Conservation (phyloP, 2,113 vertebrate genomes). For the Cinclus cinclus region DNA sequence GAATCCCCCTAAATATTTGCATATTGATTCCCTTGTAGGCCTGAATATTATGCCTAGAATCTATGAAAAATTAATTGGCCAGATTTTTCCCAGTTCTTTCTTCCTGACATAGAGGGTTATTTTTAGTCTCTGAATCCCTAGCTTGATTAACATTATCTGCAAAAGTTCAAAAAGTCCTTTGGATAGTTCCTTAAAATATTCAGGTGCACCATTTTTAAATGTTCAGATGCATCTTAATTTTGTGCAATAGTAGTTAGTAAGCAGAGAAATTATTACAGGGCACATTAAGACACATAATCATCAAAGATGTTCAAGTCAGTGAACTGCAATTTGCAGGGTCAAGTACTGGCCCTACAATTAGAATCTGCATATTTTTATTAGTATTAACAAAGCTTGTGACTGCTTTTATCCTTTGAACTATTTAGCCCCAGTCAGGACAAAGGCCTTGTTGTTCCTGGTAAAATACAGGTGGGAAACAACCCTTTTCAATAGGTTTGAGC, state of each 20-base stretch:
- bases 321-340: neutral
- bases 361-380: neutral
- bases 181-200: slow-evolving; percentile 20
- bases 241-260: neutral
- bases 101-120: neutral
- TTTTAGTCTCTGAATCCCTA: slow-evolving; percentile 21
- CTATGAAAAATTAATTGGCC: slow-evolving; percentile 27
- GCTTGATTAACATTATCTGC: slow-evolving; percentile 4
- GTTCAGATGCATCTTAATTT: neutral
- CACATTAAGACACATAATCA: neutral
- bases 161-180: slow-evolving; percentile 32
- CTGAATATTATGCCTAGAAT: slow-evolving; percentile 33
- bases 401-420: neutral
- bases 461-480: neutral
- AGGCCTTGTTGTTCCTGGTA: neutral
- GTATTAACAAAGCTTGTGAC: neutral
- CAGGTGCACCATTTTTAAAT: neutral
- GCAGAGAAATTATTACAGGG: neutral
- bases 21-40: slow-evolving; percentile 31
- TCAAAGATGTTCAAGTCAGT: neutral
- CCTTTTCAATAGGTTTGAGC: neutral
- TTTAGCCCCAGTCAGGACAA: neutral
- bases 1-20: slow-evolving; percentile 17
- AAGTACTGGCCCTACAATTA: neutral
- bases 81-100: slow-evolving; percentile 20